phyloP scores from a whole-genome alignment of 2,888 invertebrate genomes.

The Cerceris ruficornis region DNA sequence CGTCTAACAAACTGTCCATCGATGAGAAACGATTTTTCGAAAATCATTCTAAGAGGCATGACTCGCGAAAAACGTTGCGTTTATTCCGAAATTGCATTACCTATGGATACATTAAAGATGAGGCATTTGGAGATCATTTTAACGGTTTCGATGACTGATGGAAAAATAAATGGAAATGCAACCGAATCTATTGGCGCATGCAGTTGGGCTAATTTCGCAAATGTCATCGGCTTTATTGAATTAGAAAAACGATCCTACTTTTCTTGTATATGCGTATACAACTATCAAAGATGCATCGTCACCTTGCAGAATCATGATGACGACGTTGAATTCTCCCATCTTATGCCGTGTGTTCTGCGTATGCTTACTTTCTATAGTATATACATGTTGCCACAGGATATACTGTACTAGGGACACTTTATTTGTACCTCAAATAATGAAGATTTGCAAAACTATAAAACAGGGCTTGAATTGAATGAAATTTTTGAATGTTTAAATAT shows the following conservation, averaged over 20 bases:
- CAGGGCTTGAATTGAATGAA: too few species aligned
- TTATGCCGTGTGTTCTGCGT: slow-evolving; percentile 32
- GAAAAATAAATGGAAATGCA: slow-evolving; percentile 13
- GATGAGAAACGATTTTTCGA: background rate
- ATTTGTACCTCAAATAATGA: too few species aligned
- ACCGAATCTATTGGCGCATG: slow-evolving; percentile 13
- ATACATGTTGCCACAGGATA: background rate
- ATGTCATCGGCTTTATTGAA: slow-evolving; percentile 56
- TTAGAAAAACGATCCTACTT: slow-evolving; percentile 54
- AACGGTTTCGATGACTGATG: slow-evolving; percentile 37
- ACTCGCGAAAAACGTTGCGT: background rate
- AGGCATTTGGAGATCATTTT: slow-evolving; percentile 1
- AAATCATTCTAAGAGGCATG: background rate
- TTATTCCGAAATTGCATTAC: background rate
- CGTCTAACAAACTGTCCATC: background rate
- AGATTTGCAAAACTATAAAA: too few species aligned
- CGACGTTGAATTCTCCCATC: slow-evolving; percentile 48
- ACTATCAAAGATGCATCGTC: slow-evolving; percentile 52
- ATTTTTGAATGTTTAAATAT: too few species aligned
- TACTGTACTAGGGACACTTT: too few species aligned
- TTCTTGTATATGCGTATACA: slow-evolving; percentile 36
- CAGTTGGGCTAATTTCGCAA: slow-evolving; percentile 40
- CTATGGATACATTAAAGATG: background rate
- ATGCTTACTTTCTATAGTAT: background rate
- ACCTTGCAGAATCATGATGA: slow-evolving; percentile 64